These are phyloP conservation scores for Drosophila neotestacea DNA, from an alignment of 2,888 invertebrate genomes.

Conservation along the genomic window DNA sequence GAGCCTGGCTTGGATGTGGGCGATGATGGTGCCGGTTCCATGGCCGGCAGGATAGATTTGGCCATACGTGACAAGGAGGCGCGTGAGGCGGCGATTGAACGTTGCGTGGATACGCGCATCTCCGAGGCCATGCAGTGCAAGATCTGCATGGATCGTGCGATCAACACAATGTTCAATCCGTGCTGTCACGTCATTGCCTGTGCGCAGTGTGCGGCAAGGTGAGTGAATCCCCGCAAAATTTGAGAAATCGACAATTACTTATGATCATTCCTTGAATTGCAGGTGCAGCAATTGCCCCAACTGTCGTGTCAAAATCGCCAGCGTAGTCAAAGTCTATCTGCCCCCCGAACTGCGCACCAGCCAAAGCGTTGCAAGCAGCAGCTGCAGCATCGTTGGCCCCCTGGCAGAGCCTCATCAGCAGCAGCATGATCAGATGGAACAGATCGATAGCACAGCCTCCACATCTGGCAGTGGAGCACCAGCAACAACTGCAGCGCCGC, in stretches of 20 bases:
- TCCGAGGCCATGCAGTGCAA: constrained; percentile 92
- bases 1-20: constrained; percentile 12
- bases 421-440: constrained; percentile 24
- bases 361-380: constrained; percentile 50
- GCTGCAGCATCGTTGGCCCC: constrained; percentile 25
- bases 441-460: constrained; percentile 4
- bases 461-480: constrained; percentile 22
- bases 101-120: constrained; percentile 85
- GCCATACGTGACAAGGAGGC: constrained; percentile 83
- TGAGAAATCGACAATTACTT: background rate
- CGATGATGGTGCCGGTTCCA: constrained; percentile 51
- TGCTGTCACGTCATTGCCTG: constrained; percentile 96
- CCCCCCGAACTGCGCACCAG: constrained; percentile 83
- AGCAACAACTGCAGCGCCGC: constrained; percentile 32
- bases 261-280: constrained; percentile 21
- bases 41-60: constrained; percentile 82
- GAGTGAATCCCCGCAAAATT: constrained; percentile 31
- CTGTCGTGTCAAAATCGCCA: constrained; percentile 84
- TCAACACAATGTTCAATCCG: constrained; percentile 94
- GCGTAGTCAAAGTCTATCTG: constrained; percentile 84
- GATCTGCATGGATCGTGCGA: constrained; percentile 94
- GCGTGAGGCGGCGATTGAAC: constrained; percentile 84
- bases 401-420: constrained; percentile 13
- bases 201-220: constrained; percentile 90
- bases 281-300: constrained; percentile 85